A percentile compares a stretch with the other conserved stretches of the same genome.
These are phyloP conservation scores for Hippocampus mohnikei DNA, from an alignment of 2,113 vertebrate genomes.

Conservation along the genomic window DNA sequence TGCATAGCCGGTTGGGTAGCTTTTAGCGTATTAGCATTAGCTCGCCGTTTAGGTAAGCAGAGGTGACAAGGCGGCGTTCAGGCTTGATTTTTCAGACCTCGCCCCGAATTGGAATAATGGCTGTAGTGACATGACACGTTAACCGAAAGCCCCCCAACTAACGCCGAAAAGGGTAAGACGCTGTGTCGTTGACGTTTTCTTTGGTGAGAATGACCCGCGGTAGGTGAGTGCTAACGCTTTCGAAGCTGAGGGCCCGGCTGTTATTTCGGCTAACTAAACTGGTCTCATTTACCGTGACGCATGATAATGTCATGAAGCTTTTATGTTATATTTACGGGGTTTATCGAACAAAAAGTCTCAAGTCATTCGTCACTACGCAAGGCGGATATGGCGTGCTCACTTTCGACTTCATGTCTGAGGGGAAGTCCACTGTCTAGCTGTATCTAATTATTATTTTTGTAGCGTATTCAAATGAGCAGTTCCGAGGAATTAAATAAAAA, in stretches of 20 bases:
- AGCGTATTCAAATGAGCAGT: conserved; percentile 31
- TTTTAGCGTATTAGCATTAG: conserved; percentile 33
- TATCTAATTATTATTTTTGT: conserved; percentile 15
- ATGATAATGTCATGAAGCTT: background rate
- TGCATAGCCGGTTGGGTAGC: conserved; percentile 22
- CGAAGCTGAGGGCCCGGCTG: conserved; percentile 5
- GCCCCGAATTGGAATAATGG: conserved; percentile 15
- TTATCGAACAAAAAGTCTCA: background rate
- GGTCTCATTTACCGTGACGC: background rate
- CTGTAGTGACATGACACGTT: conserved; percentile 44
- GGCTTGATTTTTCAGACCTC: conserved; percentile 23
- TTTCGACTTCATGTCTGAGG: conserved; percentile 28
- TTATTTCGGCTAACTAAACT: background rate
- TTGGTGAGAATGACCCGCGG: background rate
- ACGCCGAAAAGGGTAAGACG: conserved; percentile 45
- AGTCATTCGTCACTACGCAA: background rate
- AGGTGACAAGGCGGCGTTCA: conserved; percentile 38
- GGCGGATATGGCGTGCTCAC: conserved; percentile 15
- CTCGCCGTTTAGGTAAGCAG: conserved; percentile 55
- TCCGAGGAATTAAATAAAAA: conserved; percentile 9
- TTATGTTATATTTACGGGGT: background rate
- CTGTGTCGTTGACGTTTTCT: background rate
- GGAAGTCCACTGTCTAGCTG: conserved; percentile 51
- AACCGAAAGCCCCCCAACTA: conserved; percentile 5
- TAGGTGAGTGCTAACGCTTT: conserved; percentile 22